These are phyloP conservation scores for Caloenas nicobarica DNA, from an alignment of 2,113 vertebrate genomes.

Conservation along the genomic window DNA sequence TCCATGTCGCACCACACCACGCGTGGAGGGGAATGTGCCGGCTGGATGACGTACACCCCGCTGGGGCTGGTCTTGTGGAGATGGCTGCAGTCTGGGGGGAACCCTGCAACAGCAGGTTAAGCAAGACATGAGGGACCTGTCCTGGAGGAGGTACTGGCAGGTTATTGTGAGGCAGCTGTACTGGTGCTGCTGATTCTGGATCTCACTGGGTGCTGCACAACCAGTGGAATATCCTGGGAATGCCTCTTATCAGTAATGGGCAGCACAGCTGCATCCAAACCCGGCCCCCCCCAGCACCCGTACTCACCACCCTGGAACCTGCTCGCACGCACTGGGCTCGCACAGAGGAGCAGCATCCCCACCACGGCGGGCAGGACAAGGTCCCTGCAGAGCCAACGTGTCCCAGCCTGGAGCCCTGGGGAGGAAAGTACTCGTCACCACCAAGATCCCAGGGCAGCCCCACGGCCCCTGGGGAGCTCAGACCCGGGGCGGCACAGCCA, in stretches of 20 bases:
- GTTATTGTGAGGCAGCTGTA: neutral
- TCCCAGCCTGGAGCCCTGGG: neutral
- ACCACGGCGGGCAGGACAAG: neutral
- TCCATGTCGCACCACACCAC: slow-evolving; percentile 72
- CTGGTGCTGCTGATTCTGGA: neutral
- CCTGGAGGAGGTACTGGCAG: neutral
- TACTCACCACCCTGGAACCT: neutral
- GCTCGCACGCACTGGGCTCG: neutral
- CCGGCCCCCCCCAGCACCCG: neutral
- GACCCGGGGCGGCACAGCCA: neutral
- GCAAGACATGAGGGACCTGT: neutral
- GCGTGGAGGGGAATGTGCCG: neutral
- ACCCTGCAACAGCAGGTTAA: neutral
- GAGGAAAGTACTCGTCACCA: neutral
- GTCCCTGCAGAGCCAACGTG: neutral
- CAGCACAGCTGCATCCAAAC: neutral
- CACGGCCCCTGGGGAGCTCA: neutral
- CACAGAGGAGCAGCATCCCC: neutral
- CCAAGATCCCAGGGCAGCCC: too few relatives aligned
- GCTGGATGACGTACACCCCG: slow-evolving; percentile 61
- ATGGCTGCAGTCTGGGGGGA: slow-evolving; percentile 22
- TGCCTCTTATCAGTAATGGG: accelerated
- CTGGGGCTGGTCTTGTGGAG: slow-evolving; percentile 18
- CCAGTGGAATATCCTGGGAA: neutral
- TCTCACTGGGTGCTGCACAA: neutral